Evolutionary conservation across 2,113 vertebrate species (phyloP), one percentile per base, ranked within the genome.

Genomic region (Tringa solitaria): DNA sequence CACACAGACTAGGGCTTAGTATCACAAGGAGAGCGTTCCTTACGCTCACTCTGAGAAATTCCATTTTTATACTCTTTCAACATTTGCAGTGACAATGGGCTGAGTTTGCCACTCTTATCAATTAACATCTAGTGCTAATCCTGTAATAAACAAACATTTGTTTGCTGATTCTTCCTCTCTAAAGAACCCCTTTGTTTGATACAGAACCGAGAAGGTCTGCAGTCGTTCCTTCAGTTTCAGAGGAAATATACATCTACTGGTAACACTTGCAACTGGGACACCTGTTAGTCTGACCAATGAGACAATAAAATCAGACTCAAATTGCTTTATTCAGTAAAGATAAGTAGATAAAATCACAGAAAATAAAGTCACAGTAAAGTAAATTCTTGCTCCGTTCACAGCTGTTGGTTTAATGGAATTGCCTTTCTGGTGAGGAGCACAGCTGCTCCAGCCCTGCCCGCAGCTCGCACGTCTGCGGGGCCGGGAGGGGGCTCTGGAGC

Each of bases 381-480:
- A 83, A 94, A 96, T 90, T 95, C 89, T 92, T 95, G 48, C 33
- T 72, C 93, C 2, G 0, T 78, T 94, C 96, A 79, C 94, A 96
- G 92, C 92, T 97, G 97, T 86, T 96, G 68, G 75, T 68, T 96
- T 87, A 93, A 87, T 93, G 67, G 93, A 92, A 93, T 94, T 95
- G 87, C 76, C 51, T 78, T 79, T 82, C 80, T 85, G 3, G 0
- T 68, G 92, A 72, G 64, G 63, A 87, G 56, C 76, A 4, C 94
- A 89, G 92, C 92, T 95, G 92, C 81, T 96, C 61, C 89, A 78
- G 63, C 39, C 63, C 73, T 76, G 85, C 82, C 91, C 14, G n/a
- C 73, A 91, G 81, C 28, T 2, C 0, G 3, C 41, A 2, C 1
- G 5, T 1, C 70, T 35, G 12, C 33, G 0, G 7, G 45, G 41